A percentile compares a stretch with the other conserved stretches of the same genome.
Conservation (phyloP, 1,140 invertebrate species). For the Rhagoletis pomonella region DNA sequence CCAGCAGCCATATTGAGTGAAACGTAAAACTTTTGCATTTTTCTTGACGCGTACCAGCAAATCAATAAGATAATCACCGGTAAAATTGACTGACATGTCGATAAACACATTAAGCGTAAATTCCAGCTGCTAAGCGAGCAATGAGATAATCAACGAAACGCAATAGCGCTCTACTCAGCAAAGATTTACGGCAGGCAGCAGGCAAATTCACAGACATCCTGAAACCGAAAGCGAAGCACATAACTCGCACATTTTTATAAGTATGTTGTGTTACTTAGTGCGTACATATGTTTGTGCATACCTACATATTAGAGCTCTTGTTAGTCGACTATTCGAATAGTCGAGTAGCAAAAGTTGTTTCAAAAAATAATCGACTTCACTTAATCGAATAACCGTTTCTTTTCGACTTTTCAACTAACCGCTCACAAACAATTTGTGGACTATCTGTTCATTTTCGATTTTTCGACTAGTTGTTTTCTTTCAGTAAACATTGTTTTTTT, state of each 20-base stretch:
- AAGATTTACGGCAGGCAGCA: background rate
- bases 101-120: conserved; percentile 45
- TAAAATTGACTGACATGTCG: conserved; percentile 43
- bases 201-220: conserved; percentile 29
- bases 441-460: too few relatives aligned
- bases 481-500: too few relatives aligned
- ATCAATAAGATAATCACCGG: conserved; percentile 40
- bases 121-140: conserved; percentile 28
- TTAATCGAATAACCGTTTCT: too few relatives aligned
- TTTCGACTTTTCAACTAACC: too few relatives aligned
- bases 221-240: conserved; percentile 25
- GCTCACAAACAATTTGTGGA: too few relatives aligned
- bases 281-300: background rate
- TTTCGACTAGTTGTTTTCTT: too few relatives aligned
- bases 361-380: too few relatives aligned
- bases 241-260: too few relatives aligned
- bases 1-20: background rate
- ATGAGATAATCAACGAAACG: background rate
- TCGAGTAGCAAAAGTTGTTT: too few relatives aligned
- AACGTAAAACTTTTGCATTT: conserved; percentile 44
- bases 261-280: background rate
- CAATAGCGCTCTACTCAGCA: background rate
- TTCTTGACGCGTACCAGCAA: conserved; percentile 27
- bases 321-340: too few relatives aligned
- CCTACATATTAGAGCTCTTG: background rate